phyloP scores from a whole-genome alignment of 1,140 invertebrate genomes.

The Cardiocondyla obscurior region DNA sequence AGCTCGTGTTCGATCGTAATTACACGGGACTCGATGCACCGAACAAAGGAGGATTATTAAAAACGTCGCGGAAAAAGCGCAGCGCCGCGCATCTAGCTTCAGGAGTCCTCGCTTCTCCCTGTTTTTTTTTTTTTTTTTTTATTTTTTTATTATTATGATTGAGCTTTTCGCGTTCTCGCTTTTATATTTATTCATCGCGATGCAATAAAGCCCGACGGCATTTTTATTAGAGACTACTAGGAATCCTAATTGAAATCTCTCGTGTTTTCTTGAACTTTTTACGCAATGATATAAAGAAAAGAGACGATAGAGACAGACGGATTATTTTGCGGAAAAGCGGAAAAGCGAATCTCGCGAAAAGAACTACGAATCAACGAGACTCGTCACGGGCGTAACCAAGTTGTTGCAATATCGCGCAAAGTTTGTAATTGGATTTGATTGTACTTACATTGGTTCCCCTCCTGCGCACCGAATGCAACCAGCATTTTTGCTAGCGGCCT shows the following conservation, averaged over 20 bases:
- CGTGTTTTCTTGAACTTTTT: not conserved
- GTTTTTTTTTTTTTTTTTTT: not conserved
- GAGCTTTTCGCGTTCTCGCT: not conserved
- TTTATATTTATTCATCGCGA: conserved; percentile 40
- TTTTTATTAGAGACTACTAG: conserved; percentile 62
- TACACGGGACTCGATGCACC: not conserved
- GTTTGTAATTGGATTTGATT: conserved; percentile 42
- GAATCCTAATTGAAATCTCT: conserved; percentile 66
- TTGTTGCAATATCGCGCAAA: not conserved
- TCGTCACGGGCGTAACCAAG: conserved; percentile 26
- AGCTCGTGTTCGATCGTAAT: not conserved
- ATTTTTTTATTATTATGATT: not conserved
- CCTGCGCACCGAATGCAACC: conserved; percentile 93
- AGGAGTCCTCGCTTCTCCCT: not conserved
- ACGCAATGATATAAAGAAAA: not conserved
- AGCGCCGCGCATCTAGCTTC: too few relatives aligned
- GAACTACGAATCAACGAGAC: conserved; percentile 19
- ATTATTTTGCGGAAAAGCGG: not conserved
- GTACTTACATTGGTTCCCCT: conserved; percentile 94
- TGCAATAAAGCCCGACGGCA: conserved; percentile 58
- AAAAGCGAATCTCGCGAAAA: conserved; percentile 1
- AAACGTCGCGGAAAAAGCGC: not conserved
- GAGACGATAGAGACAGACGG: not conserved
- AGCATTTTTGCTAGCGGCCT: conserved; percentile 94
- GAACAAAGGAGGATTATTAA: conserved; percentile 7